phyloP scores from a whole-genome alignment of 2,888 invertebrate genomes.

The Lycaena phlaeas region DNA sequence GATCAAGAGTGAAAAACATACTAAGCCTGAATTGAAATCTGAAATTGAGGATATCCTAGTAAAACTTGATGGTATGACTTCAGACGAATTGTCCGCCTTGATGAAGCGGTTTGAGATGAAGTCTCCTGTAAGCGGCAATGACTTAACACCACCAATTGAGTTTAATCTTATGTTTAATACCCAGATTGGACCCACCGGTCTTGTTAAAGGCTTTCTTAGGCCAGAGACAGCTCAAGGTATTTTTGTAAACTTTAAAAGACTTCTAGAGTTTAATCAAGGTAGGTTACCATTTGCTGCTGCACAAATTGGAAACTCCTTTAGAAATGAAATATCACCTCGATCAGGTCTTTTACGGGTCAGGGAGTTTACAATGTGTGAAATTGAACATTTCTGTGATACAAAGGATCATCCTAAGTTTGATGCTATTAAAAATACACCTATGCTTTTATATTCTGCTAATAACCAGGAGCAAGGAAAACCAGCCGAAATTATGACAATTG shows the following conservation, averaged over 20 bases:
- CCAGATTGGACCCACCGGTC: conserved; percentile 96
- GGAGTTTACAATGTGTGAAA: conserved; percentile 99
- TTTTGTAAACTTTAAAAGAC: conserved; percentile 98
- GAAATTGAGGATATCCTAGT: conserved; percentile 86
- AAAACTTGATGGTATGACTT: conserved; percentile 92
- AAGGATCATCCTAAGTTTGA: conserved; percentile 94
- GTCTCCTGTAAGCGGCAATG: conserved; percentile 95
- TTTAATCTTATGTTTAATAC: conserved; percentile 99
- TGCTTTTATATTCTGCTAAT: conserved; percentile 94
- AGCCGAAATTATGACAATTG: conserved; percentile 83
- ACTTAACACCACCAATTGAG: conserved; percentile 94
- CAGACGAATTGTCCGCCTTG: conserved; percentile 89
- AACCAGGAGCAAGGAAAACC: conserved; percentile 98
- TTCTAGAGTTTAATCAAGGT: conserved; percentile 97
- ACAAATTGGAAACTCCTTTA: conserved; percentile 98
- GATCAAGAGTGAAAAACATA: conserved; percentile 86
- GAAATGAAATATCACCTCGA: conserved; percentile 99
- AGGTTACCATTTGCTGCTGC: conserved; percentile 97
- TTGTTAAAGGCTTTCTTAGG: conserved; percentile 93
- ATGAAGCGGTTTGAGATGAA: conserved; percentile 92
- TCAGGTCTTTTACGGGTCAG: conserved; percentile 95
- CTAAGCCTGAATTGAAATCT: conserved; percentile 76
- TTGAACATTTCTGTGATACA: conserved; percentile 99
- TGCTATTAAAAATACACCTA: conserved; percentile 79
- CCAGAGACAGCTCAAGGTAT: conserved; percentile 99